Base-by-base conservation (phyloP, 2,888 invertebrate genomes). In the Aradus depressus region DNA sequence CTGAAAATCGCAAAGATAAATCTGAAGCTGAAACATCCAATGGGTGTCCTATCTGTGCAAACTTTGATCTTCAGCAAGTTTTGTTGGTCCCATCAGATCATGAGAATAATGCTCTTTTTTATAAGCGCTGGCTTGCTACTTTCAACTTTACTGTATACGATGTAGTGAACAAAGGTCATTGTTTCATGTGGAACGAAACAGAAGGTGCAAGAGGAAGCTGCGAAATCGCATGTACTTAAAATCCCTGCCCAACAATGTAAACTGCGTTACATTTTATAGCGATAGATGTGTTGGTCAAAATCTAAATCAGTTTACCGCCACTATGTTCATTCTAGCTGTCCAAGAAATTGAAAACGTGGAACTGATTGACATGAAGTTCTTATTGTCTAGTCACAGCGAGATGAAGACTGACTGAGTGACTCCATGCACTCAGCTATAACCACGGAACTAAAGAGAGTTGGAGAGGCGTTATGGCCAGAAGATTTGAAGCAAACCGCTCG, bases 221-320 rank as follows among this genome's bases (percentile, higher is more conserved):
- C 19, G 49, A 49, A 38, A 41, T 41, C 25, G 49, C 49, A 26
- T 18, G 38, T 25, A 49, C 14, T 19, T 61, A 19, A 34, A 61
- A 51, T 60, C 59, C 19, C 50, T 61, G 14, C 59, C 60, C 6
- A 34, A 21, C 10, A 28, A 34, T 38, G 22, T 50, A 19, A 48
- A 58, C 25, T 34, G 59, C 16, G 45, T 63, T n/a, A 45, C 25
- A 4, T 63, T 51, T 39, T 62, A 54, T 38, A 61, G 62, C 53
- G 61, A 62, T 41, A 44, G 60, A 37, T 63, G 61, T 44, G 60
- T 57, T 10, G 63, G 62, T n/a, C 62, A 63, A 51, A 60, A 63
- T 26, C 49, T 58, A 4, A 61, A 63, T 38, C 51, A 62, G 45
- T 60, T 49, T 54, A 55, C 61, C 14, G 58, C 57, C 37, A 52